Percentiles rank a stretch among this genome's conserved stretches.
Conservation (phyloP, 2,113 vertebrate species). For the Etia nguti region DNA sequence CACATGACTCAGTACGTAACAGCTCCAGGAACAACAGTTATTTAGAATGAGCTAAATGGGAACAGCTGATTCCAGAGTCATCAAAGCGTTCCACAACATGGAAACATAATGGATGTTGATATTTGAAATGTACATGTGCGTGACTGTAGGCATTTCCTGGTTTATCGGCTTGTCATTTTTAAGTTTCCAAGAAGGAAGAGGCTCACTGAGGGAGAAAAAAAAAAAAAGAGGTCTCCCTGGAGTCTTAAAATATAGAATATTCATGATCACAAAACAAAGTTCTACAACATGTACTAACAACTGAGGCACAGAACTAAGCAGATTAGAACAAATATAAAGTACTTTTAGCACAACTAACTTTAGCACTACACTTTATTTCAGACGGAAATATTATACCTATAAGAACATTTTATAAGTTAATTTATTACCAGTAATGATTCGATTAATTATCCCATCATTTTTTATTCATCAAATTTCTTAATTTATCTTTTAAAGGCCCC, state of each 20-base stretch:
- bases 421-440: not conserved
- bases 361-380: not conserved
- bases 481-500: not conserved
- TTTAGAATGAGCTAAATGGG: constrained; percentile 2
- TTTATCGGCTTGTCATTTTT: not conserved
- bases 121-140: not conserved
- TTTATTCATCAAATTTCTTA: not conserved
- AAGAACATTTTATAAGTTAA: not conserved
- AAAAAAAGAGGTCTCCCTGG: not conserved
- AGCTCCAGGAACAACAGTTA: not conserved
- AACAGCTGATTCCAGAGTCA: not conserved
- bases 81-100: not conserved
- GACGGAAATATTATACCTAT: not conserved
- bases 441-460: not conserved
- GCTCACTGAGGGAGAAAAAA: not conserved
- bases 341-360: not conserved
- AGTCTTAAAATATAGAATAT: not conserved
- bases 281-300: not conserved
- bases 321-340: no score
- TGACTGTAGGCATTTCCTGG: not conserved
- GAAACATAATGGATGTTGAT: not conserved
- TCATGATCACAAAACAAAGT: not conserved
- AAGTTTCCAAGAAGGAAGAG: not conserved
- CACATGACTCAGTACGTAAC: constrained; percentile 28
- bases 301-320: not conserved